These are phyloP conservation scores for Oenanthe melanoleuca DNA, from an alignment of 2,113 vertebrate genomes.

Conservation along the genomic window DNA sequence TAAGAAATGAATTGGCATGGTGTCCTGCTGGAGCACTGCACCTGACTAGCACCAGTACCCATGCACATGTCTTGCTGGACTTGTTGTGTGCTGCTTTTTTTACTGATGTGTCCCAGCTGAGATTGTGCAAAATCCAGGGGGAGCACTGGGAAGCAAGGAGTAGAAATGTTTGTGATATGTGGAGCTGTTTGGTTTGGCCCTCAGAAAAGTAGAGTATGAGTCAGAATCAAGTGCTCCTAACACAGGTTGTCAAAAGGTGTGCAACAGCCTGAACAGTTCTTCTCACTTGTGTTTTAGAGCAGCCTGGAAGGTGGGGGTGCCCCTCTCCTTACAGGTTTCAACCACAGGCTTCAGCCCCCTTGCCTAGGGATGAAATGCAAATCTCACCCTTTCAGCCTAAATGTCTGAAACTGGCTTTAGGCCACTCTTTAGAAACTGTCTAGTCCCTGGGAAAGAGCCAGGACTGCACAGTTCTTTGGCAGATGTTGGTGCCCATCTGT, in stretches of 20 bases:
- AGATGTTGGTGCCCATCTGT: neutral
- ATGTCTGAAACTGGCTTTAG: neutral
- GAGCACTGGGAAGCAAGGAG: neutral
- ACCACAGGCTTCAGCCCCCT: neutral
- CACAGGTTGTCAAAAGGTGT: neutral
- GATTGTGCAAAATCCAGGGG: neutral
- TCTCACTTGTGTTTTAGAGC: neutral
- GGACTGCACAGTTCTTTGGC: neutral
- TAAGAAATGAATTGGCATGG: neutral
- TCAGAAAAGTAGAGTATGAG: neutral
- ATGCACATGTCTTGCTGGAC: neutral
- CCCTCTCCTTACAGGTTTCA: neutral
- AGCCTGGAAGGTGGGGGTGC: neutral
- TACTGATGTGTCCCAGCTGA: rapidly evolving
- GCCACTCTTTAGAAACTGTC: neutral
- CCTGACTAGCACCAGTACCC: neutral
- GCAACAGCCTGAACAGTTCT: neutral
- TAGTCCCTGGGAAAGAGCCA: neutral
- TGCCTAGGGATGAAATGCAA: neutral
- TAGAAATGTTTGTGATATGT: neutral
- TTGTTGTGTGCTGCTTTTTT: neutral
- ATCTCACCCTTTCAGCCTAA: neutral
- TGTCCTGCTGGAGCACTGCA: neutral
- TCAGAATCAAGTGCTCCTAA: neutral
- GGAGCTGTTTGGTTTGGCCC: neutral